Conservation (phyloP, 2,113 vertebrate species). For the Trogon surrucura region DNA sequence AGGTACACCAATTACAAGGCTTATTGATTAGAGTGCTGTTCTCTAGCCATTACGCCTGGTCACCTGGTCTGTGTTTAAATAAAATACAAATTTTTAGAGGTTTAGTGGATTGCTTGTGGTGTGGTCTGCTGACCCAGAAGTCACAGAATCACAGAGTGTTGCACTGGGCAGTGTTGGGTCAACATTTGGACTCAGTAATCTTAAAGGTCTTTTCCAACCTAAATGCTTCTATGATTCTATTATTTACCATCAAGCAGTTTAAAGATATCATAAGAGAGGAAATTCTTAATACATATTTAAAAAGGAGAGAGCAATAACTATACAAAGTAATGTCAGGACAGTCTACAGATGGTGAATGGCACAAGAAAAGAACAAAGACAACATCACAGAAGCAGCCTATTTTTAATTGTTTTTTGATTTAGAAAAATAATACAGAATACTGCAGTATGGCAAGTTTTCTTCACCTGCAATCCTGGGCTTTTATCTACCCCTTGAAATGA, state of each 20-base stretch:
- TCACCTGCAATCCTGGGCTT: background rate
- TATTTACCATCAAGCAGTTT: background rate
- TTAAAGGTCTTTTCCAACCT: no score
- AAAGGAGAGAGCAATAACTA: background rate
- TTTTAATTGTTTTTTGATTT: background rate
- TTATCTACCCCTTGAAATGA: background rate
- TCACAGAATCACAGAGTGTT: no score
- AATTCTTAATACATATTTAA: background rate
- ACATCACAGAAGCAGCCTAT: background rate
- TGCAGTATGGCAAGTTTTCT: background rate
- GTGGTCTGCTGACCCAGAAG: no score
- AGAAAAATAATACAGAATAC: background rate
- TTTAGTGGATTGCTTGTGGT: no score
- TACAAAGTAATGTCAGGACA: background rate
- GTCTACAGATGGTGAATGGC: background rate
- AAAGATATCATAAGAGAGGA: background rate
- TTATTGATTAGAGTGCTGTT: background rate
- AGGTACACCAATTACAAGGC: background rate
- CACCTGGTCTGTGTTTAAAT: no score
- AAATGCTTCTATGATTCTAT: no score
- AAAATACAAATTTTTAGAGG: no score
- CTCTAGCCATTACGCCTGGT: background rate
- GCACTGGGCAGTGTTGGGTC: no score
- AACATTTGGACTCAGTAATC: no score
- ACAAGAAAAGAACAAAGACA: background rate